Evolutionary conservation across 2,113 vertebrate genomes (phyloP).

Genomic region (Platycercus adscitus): DNA sequence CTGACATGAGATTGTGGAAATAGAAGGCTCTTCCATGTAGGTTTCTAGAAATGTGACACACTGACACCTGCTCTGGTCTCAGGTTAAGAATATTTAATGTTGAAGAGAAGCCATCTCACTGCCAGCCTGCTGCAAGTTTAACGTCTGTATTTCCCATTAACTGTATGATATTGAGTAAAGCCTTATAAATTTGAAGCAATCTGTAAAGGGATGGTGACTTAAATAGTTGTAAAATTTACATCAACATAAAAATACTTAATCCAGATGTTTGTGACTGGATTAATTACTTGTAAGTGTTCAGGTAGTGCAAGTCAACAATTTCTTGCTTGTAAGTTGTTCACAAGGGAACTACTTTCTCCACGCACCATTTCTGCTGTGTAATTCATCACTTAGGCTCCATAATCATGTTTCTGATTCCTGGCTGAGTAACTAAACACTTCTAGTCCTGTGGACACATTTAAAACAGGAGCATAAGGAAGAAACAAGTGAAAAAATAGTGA

Average conservation of each 20-base stretch:
- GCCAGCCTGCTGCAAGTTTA: background rate
- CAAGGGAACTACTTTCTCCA: slow-evolving; percentile 41
- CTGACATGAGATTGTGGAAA: background rate
- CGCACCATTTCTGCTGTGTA: slow-evolving; percentile 27
- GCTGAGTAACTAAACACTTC: background rate
- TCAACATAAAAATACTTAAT: slow-evolving; percentile 40
- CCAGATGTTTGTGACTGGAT: slow-evolving; percentile 57
- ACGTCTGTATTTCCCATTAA: background rate
- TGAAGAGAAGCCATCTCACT: background rate
- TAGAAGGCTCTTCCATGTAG: background rate
- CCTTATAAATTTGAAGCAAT: slow-evolving; percentile 6
- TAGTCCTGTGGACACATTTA: background rate
- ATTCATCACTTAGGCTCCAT: slow-evolving; percentile 23
- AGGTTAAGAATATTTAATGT: background rate
- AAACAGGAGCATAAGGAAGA: background rate
- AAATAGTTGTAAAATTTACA: slow-evolving; percentile 47
- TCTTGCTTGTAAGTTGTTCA: slow-evolving; percentile 33
- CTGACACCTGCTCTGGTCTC: background rate
- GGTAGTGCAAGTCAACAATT: background rate
- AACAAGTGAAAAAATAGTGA: background rate
- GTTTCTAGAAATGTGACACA: background rate
- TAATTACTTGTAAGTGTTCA: slow-evolving; percentile 38
- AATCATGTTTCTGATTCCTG: slow-evolving; percentile 44
- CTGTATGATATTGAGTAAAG: background rate
- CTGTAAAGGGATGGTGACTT: background rate